Percentiles rank a stretch among this genome's conserved stretches.
Evolutionary conservation across 2,888 invertebrate genomes (phyloP).

Genomic region (Andrena camellia): DNA sequence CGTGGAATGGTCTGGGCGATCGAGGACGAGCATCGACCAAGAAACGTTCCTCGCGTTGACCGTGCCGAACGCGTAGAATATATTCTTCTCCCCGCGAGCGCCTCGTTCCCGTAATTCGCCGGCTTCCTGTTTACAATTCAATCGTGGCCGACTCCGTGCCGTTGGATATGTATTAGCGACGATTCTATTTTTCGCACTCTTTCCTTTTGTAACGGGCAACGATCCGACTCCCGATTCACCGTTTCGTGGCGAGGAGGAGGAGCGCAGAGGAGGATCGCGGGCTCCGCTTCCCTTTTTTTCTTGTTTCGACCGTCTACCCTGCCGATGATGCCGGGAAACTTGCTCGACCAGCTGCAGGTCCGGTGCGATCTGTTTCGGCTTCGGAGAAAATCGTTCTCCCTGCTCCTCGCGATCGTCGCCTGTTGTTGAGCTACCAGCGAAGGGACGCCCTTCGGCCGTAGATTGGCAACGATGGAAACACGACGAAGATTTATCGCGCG

Average conservation of each 20-base stretch:
- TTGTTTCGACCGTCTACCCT: slow-evolving; percentile 13
- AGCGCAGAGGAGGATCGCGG: neutral
- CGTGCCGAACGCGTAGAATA: neutral
- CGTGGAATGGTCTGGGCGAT: neutral
- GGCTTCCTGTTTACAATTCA: slow-evolving; percentile 17
- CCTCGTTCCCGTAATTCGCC: neutral
- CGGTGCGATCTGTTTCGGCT: slow-evolving; percentile 40
- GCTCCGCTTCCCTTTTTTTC: slow-evolving; percentile 17
- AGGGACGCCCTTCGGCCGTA: neutral
- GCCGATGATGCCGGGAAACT: slow-evolving; percentile 57
- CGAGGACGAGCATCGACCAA: neutral
- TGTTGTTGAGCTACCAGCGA: slow-evolving; percentile 24
- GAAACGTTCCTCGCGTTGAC: no score
- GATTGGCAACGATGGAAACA: neutral
- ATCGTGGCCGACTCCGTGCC: neutral
- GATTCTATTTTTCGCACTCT: no score
- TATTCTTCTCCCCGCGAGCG: neutral
- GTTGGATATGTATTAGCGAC: no score
- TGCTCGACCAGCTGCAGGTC: slow-evolving; percentile 60
- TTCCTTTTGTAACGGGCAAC: neutral
- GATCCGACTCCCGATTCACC: neutral
- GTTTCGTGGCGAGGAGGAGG: neutral
- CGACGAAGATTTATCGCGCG: slow-evolving; percentile 7
- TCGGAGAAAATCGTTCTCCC: slow-evolving; percentile 51
- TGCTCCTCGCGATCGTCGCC: slow-evolving; percentile 10